Evolutionary conservation across 2,113 vertebrate species (phyloP).

Genomic region (Thryonomys swinderianus): DNA sequence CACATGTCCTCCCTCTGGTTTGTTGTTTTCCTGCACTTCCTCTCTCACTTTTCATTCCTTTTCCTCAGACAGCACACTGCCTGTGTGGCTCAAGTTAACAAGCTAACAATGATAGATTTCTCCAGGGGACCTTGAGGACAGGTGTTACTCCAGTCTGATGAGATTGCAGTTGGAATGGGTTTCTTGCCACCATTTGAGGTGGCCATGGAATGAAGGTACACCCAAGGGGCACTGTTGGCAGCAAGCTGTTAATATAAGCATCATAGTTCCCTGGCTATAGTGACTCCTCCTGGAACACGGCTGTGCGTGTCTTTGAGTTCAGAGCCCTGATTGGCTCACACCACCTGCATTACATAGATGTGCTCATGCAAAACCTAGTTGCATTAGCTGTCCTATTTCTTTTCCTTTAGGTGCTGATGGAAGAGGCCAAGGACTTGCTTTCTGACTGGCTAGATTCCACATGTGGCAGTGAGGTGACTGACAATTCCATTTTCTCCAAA

Average conservation of each 20-base stretch:
- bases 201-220: neutral
- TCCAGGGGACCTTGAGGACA: neutral
- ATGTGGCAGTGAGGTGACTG: slow-evolving; percentile 92
- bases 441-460: slow-evolving; percentile 95
- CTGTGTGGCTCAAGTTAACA: neutral
- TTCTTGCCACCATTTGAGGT: neutral
- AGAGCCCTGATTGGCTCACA: rapidly evolving
- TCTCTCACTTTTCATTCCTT: neutral
- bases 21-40: neutral
- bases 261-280: rapidly evolving
- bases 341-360: rapidly evolving
- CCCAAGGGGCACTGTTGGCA: rapidly evolving
- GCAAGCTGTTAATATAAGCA: rapidly evolving
- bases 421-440: slow-evolving; percentile 93
- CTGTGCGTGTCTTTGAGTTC: rapidly evolving
- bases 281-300: rapidly evolving
- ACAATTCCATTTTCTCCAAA: slow-evolving; percentile 96
- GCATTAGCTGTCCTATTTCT: rapidly evolving
- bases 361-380: rapidly evolving
- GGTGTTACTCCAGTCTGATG: neutral
- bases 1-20: neutral
- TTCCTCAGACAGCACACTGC: neutral
- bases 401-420: slow-evolving; percentile 87
- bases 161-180: neutral
- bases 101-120: neutral